Evolutionary conservation across 1,140 invertebrate genomes (phyloP).

Genomic region (Phocides pigmalion): DNA sequence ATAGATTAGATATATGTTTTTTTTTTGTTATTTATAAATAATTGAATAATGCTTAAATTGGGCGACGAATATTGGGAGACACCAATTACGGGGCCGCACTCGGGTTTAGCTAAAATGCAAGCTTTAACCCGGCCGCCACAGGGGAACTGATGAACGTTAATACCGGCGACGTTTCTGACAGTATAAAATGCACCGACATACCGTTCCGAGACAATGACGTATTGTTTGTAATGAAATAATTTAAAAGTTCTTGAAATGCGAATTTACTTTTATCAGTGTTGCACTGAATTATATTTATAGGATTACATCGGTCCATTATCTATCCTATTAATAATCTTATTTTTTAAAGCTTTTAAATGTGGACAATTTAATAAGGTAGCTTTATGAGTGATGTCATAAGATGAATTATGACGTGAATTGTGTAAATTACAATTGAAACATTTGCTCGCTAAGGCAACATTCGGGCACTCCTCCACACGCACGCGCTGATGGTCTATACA

Average conservation of each 20-base stretch:
- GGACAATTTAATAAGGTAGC: background rate
- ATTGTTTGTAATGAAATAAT: background rate
- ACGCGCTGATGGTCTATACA: conserved; percentile 26
- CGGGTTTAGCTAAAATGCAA: background rate
- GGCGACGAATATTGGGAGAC: background rate
- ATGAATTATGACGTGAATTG: too few relatives aligned
- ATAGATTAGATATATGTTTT: conserved; percentile 20
- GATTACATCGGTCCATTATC: background rate
- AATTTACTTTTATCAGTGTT: background rate
- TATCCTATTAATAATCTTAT: background rate
- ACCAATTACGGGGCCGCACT: background rate
- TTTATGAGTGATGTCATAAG: too few relatives aligned
- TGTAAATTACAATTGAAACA: too few relatives aligned
- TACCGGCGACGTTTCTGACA: background rate
- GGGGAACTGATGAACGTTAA: background rate
- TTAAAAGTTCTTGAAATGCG: background rate
- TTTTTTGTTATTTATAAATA: too few relatives aligned
- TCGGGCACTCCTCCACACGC: too few relatives aligned
- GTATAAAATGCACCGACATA: background rate
- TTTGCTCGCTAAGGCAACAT: too few relatives aligned
- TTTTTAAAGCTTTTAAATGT: background rate
- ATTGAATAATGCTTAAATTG: too few relatives aligned
- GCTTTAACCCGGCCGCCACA: background rate
- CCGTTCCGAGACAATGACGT: background rate
- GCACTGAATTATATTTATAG: background rate